Base-by-base conservation (phyloP, 2,797 vertebrate species). In the Pitangus sulphuratus region DNA sequence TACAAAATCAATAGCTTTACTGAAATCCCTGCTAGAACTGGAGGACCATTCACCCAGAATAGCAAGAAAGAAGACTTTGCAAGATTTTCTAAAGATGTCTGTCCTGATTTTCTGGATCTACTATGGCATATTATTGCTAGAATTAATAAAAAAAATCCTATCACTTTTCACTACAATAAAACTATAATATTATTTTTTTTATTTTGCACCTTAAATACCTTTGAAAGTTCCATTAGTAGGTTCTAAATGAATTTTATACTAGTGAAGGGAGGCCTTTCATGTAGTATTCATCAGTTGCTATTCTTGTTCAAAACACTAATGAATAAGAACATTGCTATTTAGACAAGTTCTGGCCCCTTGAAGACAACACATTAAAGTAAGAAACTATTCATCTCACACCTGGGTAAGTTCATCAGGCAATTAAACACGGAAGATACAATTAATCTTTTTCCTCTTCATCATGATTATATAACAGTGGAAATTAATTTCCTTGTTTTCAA, bases 311-410 rank as follows among this genome's bases (percentile, higher is more conserved):
- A 96, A 96, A 69, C 83, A 93, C 60, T 91, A 91, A 89, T 89
- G 80, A 71, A 58, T 78, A 94, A 91, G 89, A 95, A 84, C 89
- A 62, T 77, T 82, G 64, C 54, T 70, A 62, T 95, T 95, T 95
- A 96, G 85, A 95, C 79, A 84, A 74, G 47, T 24, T 82, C 81
- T 94, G 70, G 20, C 13, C 62, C 22, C 80, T 96, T 88, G 54
- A 90, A 96, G 97, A 81, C 60, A 96, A 94, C 91, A 81, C 57
- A 79, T 86, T 71, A 74, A 96, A 93, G 92, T 94, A 96, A 94
- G 78, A 95, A 93, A 92, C 78, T 83, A 88, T 95, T 96, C 58
- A 86, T 97, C 58, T 80, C 64, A 70, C 56, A 86, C 48, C 56
- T 91, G 88, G 68, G 62, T 86, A 90, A 92, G 15, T 87, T 95